A percentile compares a stretch with the other conserved stretches of the same genome.
Conservation (phyloP, 2,113 vertebrate genomes). For the Aepyceros melampus region DNA sequence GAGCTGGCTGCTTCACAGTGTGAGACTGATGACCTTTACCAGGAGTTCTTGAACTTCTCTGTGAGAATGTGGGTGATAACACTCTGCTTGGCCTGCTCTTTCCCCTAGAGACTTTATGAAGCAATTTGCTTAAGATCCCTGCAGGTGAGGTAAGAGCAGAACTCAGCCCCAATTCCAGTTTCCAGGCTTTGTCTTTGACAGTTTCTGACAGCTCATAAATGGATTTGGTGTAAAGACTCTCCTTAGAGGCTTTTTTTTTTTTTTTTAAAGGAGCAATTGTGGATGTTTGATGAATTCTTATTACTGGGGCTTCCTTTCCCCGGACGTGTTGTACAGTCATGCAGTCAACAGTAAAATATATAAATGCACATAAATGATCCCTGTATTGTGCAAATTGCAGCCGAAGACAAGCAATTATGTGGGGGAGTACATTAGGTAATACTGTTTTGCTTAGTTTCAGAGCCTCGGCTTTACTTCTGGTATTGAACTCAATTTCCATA, state of each 20-base stretch:
- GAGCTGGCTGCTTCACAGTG: not conserved
- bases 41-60: not conserved
- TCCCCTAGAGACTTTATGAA: not conserved
- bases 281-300: slow-evolving; percentile 60
- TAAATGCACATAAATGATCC: slow-evolving; percentile 62
- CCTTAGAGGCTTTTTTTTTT: not conserved
- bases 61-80: not conserved
- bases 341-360: slow-evolving; percentile 65
- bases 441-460: slow-evolving; percentile 49
- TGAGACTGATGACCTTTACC: not conserved
- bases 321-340: slow-evolving; percentile 32
- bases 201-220: slow-evolving; percentile 42
- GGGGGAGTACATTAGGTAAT: slow-evolving; percentile 43
- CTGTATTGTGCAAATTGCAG: slow-evolving; percentile 61
- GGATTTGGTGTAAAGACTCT: not conserved
- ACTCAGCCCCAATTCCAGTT: not conserved
- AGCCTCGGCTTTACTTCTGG: slow-evolving; percentile 39
- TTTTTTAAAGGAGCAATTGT: slow-evolving; percentile 30
- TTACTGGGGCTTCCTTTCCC: slow-evolving; percentile 42
- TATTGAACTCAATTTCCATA: slow-evolving; percentile 70
- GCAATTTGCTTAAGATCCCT: not conserved
- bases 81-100: not conserved
- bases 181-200: not conserved
- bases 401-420: slow-evolving; percentile 51
- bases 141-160: not conserved